phyloP scores from a whole-genome alignment of 2,113 vertebrate genomes.

The Sinocyclocheilus grahami region DNA sequence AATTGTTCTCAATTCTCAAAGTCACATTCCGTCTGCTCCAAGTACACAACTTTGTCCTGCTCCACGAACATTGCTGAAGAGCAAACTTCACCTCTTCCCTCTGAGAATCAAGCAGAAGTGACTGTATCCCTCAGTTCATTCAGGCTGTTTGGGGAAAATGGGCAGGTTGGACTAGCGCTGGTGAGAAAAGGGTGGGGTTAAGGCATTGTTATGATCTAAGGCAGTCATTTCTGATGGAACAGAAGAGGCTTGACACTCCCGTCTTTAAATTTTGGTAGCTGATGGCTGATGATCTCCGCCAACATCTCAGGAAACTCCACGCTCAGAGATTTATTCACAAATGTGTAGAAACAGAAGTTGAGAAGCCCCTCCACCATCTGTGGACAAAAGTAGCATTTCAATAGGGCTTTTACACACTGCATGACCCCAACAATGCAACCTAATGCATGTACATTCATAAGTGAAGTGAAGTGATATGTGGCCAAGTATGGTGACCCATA shows the following conservation, averaged over 20 bases:
- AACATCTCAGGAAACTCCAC: constrained; percentile 99
- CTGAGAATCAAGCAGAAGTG: not conserved
- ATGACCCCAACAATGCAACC: not conserved
- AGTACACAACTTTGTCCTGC: not conserved
- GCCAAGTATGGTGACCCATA: no score
- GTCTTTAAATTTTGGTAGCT: constrained; percentile 97
- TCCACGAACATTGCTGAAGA: not conserved
- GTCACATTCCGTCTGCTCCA: constrained; percentile 21
- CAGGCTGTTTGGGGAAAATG: not conserved
- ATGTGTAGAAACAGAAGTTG: constrained; percentile 96
- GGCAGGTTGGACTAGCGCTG: constrained; percentile 33
- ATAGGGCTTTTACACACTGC: not conserved
- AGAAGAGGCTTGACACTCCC: constrained; percentile 95
- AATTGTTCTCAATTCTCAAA: constrained; percentile 47
- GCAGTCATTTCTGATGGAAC: constrained; percentile 98
- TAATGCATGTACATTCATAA: not conserved
- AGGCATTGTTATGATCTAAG: constrained; percentile 90
- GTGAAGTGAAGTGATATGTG: no score
- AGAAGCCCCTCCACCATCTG: constrained; percentile 96
- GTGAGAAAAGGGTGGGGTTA: constrained; percentile 69
- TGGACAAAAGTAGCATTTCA: constrained; percentile 42
- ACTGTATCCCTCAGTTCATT: constrained; percentile 43
- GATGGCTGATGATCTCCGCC: constrained; percentile 98
- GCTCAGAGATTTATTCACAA: constrained; percentile 94
- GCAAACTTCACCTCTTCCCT: not conserved